Percentiles rank a stretch among this genome's conserved stretches.
Conservation (phyloP, 2,797 vertebrate genomes). For the Sebastes nivosus region DNA sequence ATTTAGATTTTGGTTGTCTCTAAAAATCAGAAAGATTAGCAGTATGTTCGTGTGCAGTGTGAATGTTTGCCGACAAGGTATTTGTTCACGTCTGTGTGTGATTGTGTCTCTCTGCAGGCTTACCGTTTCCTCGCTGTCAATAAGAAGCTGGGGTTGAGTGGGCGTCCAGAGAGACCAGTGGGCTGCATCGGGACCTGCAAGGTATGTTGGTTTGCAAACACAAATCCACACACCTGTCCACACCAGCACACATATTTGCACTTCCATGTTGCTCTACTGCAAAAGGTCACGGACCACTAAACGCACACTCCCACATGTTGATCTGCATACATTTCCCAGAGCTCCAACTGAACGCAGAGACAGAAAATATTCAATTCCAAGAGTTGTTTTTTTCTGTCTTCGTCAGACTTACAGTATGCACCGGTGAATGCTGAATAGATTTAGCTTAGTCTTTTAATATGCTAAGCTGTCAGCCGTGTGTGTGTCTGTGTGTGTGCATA, state of each 20-base stretch:
- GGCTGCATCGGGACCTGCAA: conserved; percentile 98
- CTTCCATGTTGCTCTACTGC: conserved; percentile 1
- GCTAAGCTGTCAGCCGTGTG: conserved; percentile 25
- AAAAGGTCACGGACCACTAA: conserved; percentile 30
- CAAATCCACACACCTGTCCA: conserved; percentile 11
- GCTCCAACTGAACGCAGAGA: background rate
- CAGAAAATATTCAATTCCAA: background rate
- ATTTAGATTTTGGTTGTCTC: background rate
- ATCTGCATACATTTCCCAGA: conserved; percentile 33
- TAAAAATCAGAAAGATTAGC: conserved; percentile 7
- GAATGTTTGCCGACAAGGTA: conserved; percentile 5
- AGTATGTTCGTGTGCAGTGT: background rate
- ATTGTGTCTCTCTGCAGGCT: conserved; percentile 81
- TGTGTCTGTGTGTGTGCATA: background rate
- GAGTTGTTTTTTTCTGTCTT: background rate
- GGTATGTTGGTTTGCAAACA: conserved; percentile 69
- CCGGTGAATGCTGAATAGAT: conserved; percentile 28
- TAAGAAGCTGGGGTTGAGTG: conserved; percentile 92
- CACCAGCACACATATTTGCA: background rate
- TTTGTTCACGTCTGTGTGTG: conserved; percentile 11
- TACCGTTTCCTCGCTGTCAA: conserved; percentile 95
- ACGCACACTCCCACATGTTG: conserved; percentile 26
- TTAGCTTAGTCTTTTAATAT: conserved; percentile 27
- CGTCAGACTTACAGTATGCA: background rate
- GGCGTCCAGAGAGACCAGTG: conserved; percentile 94